A percentile compares a stretch with the other conserved stretches of the same genome.
phyloP scores from a whole-genome alignment of 2,888 invertebrate genomes.

The Dryocosmus kuriphilus region DNA sequence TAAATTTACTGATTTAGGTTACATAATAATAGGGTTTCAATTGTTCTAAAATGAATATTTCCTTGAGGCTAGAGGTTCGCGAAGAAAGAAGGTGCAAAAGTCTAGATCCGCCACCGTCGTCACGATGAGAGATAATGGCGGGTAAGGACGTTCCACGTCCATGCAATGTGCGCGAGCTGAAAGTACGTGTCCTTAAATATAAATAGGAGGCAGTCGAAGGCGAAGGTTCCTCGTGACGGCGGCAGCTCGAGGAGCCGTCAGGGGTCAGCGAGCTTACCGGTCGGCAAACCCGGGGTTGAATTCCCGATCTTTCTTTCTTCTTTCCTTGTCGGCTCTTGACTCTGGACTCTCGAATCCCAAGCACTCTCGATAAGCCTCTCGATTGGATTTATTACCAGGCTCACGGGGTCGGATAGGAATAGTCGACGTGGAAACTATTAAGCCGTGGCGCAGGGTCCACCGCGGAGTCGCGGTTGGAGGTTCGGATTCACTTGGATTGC shows the following conservation, averaged over 20 bases:
- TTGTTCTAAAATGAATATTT: not conserved
- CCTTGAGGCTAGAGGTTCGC: not conserved
- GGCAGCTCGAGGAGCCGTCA: constrained; percentile 55
- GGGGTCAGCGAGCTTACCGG: constrained; percentile 67
- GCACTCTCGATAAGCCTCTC: constrained; percentile 66
- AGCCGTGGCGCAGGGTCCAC: constrained; percentile 58
- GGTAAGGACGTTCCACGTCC: constrained; percentile 17
- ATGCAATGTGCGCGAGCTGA: constrained; percentile 11
- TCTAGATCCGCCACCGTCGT: constrained; percentile 15
- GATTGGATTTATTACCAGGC: constrained; percentile 70
- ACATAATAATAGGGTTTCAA: not conserved
- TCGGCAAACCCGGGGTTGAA: constrained; percentile 63
- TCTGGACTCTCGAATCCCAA: constrained; percentile 64
- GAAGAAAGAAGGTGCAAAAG: not conserved
- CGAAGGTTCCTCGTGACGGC: constrained; percentile 37
- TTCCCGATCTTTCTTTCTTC: constrained; percentile 55
- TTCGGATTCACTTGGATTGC: constrained; percentile 32
- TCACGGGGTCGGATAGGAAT: constrained; percentile 64
- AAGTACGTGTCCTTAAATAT: constrained; percentile 34
- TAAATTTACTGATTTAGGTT: not conserved
- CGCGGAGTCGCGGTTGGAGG: constrained; percentile 41
- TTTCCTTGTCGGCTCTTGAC: constrained; percentile 46
- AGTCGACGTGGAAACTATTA: constrained; percentile 71
- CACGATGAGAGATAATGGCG: constrained; percentile 24
- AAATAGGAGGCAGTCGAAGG: constrained; percentile 26